Evolutionary conservation across 2,888 invertebrate genomes (phyloP).

Genomic region (Electrophaes corylata): DNA sequence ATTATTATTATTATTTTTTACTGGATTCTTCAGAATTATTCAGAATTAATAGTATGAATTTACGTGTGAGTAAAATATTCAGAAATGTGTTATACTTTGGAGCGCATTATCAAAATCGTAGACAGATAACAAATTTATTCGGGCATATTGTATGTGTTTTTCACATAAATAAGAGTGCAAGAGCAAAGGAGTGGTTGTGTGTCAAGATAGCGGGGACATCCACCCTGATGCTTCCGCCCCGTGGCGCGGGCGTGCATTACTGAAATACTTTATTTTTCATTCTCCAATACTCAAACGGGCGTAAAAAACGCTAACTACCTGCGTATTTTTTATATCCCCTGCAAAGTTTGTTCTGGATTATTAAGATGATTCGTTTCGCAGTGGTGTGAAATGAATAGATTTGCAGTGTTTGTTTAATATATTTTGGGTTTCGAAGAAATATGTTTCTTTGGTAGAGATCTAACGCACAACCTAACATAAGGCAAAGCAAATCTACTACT

Average conservation of each 20-base stretch:
- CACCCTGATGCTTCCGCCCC: conserved; percentile 63
- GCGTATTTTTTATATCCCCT: too few relatives aligned
- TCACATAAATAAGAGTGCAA: conserved; percentile 68
- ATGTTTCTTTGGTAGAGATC: too few relatives aligned
- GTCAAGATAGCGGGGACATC: conserved; percentile 74
- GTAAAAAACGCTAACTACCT: conserved; percentile 34
- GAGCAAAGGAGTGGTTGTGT: conserved; percentile 65
- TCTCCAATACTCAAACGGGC: conserved; percentile 47
- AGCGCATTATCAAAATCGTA: conserved; percentile 25
- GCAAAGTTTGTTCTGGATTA: too few relatives aligned
- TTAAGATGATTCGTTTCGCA: too few relatives aligned
- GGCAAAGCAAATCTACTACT: too few relatives aligned
- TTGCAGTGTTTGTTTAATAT: too few relatives aligned
- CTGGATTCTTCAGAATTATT: too few relatives aligned
- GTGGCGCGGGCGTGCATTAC: conserved; percentile 63
- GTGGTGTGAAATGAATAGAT: too few relatives aligned
- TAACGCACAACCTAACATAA: too few relatives aligned
- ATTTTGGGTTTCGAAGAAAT: too few relatives aligned
- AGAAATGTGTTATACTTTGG: background rate
- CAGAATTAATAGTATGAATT: too few relatives aligned
- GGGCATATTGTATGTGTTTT: conserved; percentile 57
- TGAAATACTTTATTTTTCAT: conserved; percentile 70
- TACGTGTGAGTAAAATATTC: background rate
- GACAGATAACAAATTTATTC: conserved; percentile 60
- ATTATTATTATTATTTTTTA: too few relatives aligned